Conservation (phyloP, 2,113 vertebrate species). For the Centropus unirufus region DNA sequence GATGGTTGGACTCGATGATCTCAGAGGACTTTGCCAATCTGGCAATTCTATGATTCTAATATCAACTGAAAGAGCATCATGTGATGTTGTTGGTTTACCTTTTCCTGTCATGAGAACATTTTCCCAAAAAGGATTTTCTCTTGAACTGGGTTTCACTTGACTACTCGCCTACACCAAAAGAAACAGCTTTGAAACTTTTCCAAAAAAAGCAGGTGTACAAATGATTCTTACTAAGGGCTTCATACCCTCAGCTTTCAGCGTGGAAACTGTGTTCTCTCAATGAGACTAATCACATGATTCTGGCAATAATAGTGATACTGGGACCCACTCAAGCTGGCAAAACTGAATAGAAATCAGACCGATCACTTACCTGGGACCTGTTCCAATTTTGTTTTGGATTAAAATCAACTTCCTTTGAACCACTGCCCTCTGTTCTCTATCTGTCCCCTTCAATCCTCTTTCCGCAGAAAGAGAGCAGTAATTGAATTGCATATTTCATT, state of each 20-base stretch:
- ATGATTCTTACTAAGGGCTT: background rate
- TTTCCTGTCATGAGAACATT: background rate
- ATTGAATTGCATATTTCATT: background rate
- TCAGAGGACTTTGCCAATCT: no score
- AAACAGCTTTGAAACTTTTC: constrained; percentile 29
- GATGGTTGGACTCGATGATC: no score
- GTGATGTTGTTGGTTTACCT: background rate
- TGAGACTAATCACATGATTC: background rate
- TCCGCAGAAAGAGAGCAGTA: background rate
- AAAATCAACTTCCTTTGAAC: background rate
- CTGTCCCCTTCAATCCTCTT: background rate
- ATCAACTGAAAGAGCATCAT: background rate
- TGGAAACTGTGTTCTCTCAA: background rate
- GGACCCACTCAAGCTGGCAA: background rate
- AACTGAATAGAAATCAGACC: background rate
- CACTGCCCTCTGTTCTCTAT: background rate
- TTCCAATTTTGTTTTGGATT: constrained; percentile 31
- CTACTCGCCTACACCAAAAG: background rate
- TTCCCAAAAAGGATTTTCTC: background rate
- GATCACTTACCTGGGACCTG: background rate
- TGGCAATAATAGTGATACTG: background rate
- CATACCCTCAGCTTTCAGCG: background rate
- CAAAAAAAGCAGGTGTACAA: background rate
- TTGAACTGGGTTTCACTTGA: background rate
- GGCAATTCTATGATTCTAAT: background rate